Base-by-base conservation (phyloP, 1,140 invertebrate genomes). In the Andrena cerasifolii region DNA sequence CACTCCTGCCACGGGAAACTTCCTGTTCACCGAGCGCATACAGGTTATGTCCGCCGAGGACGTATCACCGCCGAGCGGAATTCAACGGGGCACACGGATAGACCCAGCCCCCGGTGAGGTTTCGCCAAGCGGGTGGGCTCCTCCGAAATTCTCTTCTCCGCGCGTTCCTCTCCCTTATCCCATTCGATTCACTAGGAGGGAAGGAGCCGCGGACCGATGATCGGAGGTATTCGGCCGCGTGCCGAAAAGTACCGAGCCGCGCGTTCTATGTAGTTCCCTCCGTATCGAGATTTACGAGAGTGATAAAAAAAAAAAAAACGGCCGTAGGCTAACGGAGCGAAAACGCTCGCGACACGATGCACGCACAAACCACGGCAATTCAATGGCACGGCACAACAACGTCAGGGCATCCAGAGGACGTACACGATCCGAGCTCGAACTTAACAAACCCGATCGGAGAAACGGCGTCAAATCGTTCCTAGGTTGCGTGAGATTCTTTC, bases 231-330 rank as follows among this genome's bases (percentile, higher is more conserved):
- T 79, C 85, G 85, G 78, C 28, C 47, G 61, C 65, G 59, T 66
- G 78, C 78, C 85, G 84, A 81, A 78, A 85, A 83, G 49, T 71
- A 33, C 84, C 78, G 85, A 83, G 70, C 31, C 49, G 28, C 80
- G 61, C 40, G 61, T 53, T 54, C 63, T 63, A 67, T 59, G 72
- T 43, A 75, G 70, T 74, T 71, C 36, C 54, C 53, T 62, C 67
- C 36, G 65, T 43, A 53, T 70, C 54, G 67, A 61, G 54, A 77
- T 70, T 71, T 71, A 51, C 24, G 36, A n/a, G 67, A 56, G 26
- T 56, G 66, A 70, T 77, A 61, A 71, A 77, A 54, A n/a, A n/a
- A n/a, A n/a, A n/a, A n/a, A n/a, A n/a, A n/a, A 77, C 33, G 12
- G 51, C 24, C 24, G 31, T 43, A 77, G 62, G 31, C 51, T n/a